These are phyloP conservation scores for Aix galericulata DNA, from an alignment of 2,113 vertebrate species.

Conservation along the genomic window DNA sequence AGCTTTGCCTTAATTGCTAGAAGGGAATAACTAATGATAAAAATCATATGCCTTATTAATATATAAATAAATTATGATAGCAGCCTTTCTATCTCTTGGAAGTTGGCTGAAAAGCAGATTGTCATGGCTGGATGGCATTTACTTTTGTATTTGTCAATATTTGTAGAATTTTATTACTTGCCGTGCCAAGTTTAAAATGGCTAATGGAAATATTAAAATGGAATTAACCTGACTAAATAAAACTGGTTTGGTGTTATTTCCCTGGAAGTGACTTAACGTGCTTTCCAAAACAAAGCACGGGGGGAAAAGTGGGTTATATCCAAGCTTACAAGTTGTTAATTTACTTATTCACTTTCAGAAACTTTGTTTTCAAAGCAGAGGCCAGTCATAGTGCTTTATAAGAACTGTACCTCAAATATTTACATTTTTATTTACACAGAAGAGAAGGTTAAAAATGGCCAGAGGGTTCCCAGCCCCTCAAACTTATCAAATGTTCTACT, in stretches of 20 bases:
- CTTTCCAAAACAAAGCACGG: conserved; percentile 53
- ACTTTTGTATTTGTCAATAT: conserved; percentile 80
- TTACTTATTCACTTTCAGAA: neutral
- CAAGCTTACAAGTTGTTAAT: neutral
- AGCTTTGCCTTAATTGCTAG: conserved; percentile 41
- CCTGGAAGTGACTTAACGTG: conserved; percentile 58
- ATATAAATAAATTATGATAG: conserved; percentile 64
- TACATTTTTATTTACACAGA: neutral
- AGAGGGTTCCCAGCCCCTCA: neutral
- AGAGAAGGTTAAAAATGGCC: neutral
- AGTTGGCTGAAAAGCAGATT: conserved; percentile 71
- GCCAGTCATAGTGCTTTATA: neutral
- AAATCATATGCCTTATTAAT: conserved; percentile 60
- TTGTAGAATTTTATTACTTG: conserved; percentile 77
- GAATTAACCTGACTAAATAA: conserved; percentile 79
- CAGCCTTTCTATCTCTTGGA: conserved; percentile 36
- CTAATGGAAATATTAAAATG: conserved; percentile 83
- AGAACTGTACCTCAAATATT: neutral
- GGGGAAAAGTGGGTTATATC: neutral
- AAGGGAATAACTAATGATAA: conserved; percentile 42
- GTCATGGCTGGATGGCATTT: conserved; percentile 70
- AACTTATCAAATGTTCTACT: neutral
- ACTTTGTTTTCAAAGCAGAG: neutral
- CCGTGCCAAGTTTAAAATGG: conserved; percentile 74
- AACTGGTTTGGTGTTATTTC: conserved; percentile 45